A percentile compares a stretch with the other conserved stretches of the same genome.
Evolutionary conservation across 1,140 invertebrate species (phyloP).

Genomic region (Drosophila truncata): DNA sequence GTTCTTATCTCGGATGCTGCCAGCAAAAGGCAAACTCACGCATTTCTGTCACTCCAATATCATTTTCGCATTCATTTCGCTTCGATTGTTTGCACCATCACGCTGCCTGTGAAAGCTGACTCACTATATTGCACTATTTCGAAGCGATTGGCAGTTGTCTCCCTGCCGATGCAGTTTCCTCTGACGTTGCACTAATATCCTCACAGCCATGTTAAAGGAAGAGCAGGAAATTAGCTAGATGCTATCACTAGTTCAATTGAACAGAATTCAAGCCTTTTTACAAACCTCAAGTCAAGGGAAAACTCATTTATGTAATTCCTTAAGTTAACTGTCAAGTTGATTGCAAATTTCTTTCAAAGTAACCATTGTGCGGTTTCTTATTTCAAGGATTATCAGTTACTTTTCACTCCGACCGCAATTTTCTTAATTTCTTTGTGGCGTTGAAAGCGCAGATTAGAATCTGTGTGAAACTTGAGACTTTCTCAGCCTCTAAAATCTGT

Average conservation of each 20-base stretch:
- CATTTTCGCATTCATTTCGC: constrained; percentile 19
- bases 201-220: background rate
- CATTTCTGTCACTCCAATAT: constrained; percentile 14
- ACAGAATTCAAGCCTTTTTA: background rate
- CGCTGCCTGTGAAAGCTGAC: constrained; percentile 7
- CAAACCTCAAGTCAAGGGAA: background rate
- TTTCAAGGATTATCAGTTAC: constrained; percentile 22
- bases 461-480: constrained; percentile 12
- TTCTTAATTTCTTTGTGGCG: background rate
- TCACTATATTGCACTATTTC: constrained; percentile 23
- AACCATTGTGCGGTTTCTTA: constrained; percentile 18
- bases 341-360: constrained; percentile 24
- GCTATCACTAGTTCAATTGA: background rate
- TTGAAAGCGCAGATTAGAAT: constrained; percentile 12
- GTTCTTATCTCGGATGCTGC: constrained; percentile 6
- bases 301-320: background rate
- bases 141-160: background rate
- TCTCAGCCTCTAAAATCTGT: background rate
- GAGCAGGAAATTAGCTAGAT: background rate
- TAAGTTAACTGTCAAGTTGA: background rate
- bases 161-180: constrained; percentile 18
- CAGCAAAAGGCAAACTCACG: constrained; percentile 12
- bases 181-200: constrained; percentile 18
- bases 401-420: constrained; percentile 4
- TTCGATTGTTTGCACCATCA: constrained; percentile 21